Conservation (phyloP, 2,888 invertebrate genomes). For the Andrena flavipes region DNA sequence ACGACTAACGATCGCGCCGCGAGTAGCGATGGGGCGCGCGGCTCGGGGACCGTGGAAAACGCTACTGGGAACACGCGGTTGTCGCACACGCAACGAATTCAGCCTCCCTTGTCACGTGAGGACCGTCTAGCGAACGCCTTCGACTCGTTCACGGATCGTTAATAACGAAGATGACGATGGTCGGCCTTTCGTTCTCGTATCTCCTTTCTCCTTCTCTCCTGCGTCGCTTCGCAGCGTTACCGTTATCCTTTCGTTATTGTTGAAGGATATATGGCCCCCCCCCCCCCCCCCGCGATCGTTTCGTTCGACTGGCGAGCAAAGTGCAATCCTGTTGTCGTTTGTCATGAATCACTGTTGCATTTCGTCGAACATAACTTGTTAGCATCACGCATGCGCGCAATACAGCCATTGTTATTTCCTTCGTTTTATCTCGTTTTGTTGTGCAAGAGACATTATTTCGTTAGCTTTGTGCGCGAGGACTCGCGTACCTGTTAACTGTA, state of each 20-base stretch:
- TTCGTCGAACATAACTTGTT: slow-evolving; percentile 23
- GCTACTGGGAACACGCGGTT: slow-evolving; percentile 17
- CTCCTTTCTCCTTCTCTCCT: neutral
- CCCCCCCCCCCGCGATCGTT: slow-evolving; percentile 30
- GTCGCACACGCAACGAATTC: slow-evolving; percentile 15
- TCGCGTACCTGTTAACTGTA: slow-evolving; percentile 15
- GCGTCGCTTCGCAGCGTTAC: slow-evolving; percentile 32
- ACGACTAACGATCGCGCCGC: slow-evolving; percentile 48
- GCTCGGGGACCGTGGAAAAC: slow-evolving; percentile 42
- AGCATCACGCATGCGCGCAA: slow-evolving; percentile 3
- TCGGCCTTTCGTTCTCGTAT: slow-evolving; percentile 30
- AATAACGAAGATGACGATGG: slow-evolving; percentile 14
- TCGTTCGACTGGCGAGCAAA: slow-evolving; percentile 25
- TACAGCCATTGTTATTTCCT: slow-evolving; percentile 35
- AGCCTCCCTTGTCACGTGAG: slow-evolving; percentile 5
- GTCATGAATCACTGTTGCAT: neutral
- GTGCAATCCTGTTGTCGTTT: slow-evolving; percentile 42
- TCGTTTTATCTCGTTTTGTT: slow-evolving; percentile 2
- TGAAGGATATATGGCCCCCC: slow-evolving; percentile 38
- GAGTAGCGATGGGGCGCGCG: slow-evolving; percentile 59
- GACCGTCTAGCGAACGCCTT: neutral
- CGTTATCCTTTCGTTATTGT: slow-evolving; percentile 59
- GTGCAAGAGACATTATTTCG: slow-evolving; percentile 22
- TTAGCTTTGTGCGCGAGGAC: slow-evolving; percentile 30
- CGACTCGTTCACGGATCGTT: slow-evolving; percentile 38